phyloP scores from a whole-genome alignment of 2,113 vertebrate species.

The Cyanoliseus patagonus region DNA sequence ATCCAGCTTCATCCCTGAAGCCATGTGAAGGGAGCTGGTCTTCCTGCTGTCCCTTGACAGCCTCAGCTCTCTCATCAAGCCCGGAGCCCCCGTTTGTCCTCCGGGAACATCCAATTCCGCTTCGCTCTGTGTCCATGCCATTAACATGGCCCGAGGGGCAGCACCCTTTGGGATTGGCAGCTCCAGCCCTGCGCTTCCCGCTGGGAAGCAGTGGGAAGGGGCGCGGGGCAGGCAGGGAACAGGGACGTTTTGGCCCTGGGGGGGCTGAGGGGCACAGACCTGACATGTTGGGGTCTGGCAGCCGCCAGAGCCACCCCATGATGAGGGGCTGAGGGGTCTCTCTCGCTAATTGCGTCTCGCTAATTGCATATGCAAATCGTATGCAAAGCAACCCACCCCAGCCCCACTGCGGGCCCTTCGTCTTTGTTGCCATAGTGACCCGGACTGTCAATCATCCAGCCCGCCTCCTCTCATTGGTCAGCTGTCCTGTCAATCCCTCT shows the following conservation, averaged over 20 bases:
- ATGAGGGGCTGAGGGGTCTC: not conserved
- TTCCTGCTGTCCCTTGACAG: not conserved
- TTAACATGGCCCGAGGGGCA: fast-evolving
- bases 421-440: not conserved
- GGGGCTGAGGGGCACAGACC: too few relatives aligned
- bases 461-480: fast-evolving
- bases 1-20: too few relatives aligned
- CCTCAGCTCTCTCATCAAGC: too few relatives aligned
- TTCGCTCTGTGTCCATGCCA: fast-evolving
- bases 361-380: not conserved
- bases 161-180: not conserved
- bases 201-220: not conserved
- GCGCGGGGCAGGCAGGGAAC: fast-evolving
- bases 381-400: not conserved
- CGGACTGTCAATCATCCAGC: not conserved
- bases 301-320: not conserved
- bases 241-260: not conserved
- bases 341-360: not conserved
- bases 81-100: too few relatives aligned
- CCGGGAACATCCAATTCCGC: fast-evolving
- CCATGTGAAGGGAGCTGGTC: not conserved
- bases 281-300: not conserved
- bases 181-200: not conserved
- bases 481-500: fast-evolving
- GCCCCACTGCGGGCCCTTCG: not conserved